A percentile compares a stretch with the other conserved stretches of the same genome.
These are phyloP conservation scores for Corynorhinus townsendii DNA, from an alignment of 2,113 vertebrate genomes.

Conservation along the genomic window DNA sequence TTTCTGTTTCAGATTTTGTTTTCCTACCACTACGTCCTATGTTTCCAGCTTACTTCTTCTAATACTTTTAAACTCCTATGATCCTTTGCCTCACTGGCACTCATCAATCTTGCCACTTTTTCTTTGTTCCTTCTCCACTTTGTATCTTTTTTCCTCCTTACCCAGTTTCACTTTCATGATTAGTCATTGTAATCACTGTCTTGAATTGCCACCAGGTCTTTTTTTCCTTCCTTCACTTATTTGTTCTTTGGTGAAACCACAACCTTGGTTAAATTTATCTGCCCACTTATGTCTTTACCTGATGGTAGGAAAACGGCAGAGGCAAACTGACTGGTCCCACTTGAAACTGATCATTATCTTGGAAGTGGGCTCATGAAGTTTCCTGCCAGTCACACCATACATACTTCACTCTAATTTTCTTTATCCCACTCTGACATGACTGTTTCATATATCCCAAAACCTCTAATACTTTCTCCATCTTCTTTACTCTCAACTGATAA, in stretches of 20 bases:
- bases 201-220: neutral
- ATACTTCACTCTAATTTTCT: neutral
- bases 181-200: neutral
- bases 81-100: neutral
- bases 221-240: neutral
- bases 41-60: neutral
- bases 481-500: neutral
- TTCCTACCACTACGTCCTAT: neutral
- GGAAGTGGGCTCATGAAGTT: neutral
- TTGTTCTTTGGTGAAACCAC: constrained; percentile 14
- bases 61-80: neutral
- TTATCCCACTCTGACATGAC: neutral
- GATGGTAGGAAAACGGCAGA: neutral
- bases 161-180: neutral
- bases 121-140: neutral
- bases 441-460: neutral
- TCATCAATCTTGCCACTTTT: neutral
- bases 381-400: neutral
- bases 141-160: neutral
- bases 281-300: neutral
- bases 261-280: neutral
- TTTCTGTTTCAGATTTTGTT: neutral
- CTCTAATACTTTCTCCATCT: neutral
- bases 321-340: neutral
- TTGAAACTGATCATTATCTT: neutral